These are phyloP conservation scores for Threskiornis aethiopicus DNA, from an alignment of 2,797 vertebrate genomes.

Conservation along the genomic window DNA sequence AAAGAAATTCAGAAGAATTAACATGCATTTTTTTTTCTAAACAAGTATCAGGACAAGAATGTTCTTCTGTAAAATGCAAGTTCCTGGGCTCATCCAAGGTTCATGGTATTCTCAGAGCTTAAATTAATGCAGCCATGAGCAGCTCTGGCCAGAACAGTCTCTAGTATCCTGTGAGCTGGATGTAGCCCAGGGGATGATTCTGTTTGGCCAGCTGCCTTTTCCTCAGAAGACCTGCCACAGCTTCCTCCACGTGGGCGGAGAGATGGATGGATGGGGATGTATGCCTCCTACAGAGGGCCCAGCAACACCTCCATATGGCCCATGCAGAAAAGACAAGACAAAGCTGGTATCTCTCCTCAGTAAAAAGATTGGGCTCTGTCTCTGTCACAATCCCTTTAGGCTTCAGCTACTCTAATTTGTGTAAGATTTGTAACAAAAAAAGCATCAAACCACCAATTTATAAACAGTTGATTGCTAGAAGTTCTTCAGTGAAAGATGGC, in stretches of 20 bases:
- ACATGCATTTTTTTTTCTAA: not conserved
- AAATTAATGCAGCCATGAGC: not conserved
- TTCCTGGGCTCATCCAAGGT: not conserved
- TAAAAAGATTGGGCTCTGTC: not conserved
- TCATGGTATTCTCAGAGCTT: not conserved
- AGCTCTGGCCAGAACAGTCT: not conserved
- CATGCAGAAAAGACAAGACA: not conserved
- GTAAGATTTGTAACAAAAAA: not conserved
- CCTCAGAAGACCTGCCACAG: not conserved
- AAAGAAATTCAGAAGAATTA: not conserved
- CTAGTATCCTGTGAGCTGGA: not conserved
- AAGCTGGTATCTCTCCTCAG: not conserved
- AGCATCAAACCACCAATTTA: not conserved
- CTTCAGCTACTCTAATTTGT: not conserved
- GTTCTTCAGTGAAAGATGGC: not conserved
- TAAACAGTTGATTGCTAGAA: not conserved
- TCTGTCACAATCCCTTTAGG: not conserved
- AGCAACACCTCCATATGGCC: slow-evolving; percentile 39
- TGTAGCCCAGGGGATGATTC: slow-evolving; percentile 4
- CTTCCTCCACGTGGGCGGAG: not conserved
- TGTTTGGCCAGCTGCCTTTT: slow-evolving; percentile 29
- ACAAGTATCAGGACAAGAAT: not conserved
- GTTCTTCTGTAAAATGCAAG: not conserved
- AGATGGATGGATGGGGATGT: not conserved
- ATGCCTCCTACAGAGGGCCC: not conserved